Evolutionary conservation across 2,888 invertebrate species (phyloP).

Genomic region (Drosophila sordidapex): DNA sequence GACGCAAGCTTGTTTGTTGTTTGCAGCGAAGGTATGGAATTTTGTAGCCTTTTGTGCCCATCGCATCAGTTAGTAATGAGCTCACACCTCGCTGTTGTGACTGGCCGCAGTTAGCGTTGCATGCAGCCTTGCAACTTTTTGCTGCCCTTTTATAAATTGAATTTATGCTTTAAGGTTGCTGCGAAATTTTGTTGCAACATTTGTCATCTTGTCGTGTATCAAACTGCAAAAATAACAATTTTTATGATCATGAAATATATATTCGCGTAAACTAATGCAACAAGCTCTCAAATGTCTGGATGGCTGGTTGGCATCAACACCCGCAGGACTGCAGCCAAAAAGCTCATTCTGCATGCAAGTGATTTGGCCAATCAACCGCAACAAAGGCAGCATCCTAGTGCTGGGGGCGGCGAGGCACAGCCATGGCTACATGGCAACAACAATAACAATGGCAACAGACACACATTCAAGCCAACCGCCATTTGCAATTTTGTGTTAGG

Average conservation of each 20-base stretch:
- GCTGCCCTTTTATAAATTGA: constrained; percentile 10
- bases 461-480: constrained; percentile 23
- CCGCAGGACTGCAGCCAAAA: constrained; percentile 40
- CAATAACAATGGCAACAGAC: constrained; percentile 15
- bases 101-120: background rate
- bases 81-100: constrained; percentile 5
- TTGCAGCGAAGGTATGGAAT: constrained; percentile 25
- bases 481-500: constrained; percentile 60
- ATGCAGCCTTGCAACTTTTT: constrained; percentile 21
- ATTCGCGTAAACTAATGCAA: constrained; percentile 38
- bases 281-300: background rate
- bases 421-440: constrained; percentile 1
- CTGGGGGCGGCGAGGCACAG: constrained; percentile 11
- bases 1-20: constrained; percentile 26
- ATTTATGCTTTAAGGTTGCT: constrained; percentile 44
- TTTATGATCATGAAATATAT: constrained; percentile 41
- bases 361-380: constrained; percentile 76
- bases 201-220: background rate
- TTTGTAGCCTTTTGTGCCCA: constrained; percentile 16
- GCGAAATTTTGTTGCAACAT: constrained; percentile 18
- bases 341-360: constrained; percentile 64
- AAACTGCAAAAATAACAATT: constrained; percentile 1
- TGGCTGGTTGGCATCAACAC: constrained; percentile 5
- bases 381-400: constrained; percentile 38
- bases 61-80: constrained; percentile 50